Conservation (phyloP, 2,888 invertebrate species). For the Crioceris asparagi region DNA sequence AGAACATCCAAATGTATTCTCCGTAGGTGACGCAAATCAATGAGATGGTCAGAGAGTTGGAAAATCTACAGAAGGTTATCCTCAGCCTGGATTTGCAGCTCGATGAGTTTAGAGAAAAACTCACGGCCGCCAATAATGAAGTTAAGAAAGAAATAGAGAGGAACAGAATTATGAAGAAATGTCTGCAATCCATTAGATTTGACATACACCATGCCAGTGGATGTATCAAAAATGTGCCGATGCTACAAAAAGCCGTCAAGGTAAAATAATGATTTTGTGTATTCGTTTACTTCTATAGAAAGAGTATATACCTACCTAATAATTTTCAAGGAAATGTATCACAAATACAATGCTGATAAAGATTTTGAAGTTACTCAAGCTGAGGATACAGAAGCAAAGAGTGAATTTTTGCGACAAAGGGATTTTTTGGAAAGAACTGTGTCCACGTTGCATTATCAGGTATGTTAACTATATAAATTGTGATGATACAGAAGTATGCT, state of each 20-base stretch:
- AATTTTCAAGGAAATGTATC: constrained; percentile 56
- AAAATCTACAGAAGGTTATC: constrained; percentile 66
- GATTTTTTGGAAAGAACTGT: constrained; percentile 67
- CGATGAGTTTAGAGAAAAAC: constrained; percentile 65
- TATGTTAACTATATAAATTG: no score
- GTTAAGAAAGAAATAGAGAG: constrained; percentile 53
- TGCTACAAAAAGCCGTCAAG: constrained; percentile 45
- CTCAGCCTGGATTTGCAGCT: constrained; percentile 58
- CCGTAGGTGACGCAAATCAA: constrained; percentile 46
- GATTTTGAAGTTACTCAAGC: constrained; percentile 55
- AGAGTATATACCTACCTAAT: constrained; percentile 2
- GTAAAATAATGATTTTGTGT: constrained; percentile 29
- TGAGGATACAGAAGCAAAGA: constrained; percentile 60
- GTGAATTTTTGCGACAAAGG: constrained; percentile 69
- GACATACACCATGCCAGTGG: constrained; percentile 73
- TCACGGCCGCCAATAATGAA: constrained; percentile 60
- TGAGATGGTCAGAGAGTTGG: constrained; percentile 75
- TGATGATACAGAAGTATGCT: no score
- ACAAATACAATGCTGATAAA: constrained; percentile 60
- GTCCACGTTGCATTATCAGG: constrained; percentile 40
- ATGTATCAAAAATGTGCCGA: constrained; percentile 64
- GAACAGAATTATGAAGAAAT: constrained; percentile 49
- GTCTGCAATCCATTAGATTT: constrained; percentile 64
- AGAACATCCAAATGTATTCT: background rate
- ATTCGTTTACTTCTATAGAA: background rate